Percentiles rank a stretch among this genome's conserved stretches.
phyloP scores from a whole-genome alignment of 1,140 invertebrate species.

The Samia ricini region DNA sequence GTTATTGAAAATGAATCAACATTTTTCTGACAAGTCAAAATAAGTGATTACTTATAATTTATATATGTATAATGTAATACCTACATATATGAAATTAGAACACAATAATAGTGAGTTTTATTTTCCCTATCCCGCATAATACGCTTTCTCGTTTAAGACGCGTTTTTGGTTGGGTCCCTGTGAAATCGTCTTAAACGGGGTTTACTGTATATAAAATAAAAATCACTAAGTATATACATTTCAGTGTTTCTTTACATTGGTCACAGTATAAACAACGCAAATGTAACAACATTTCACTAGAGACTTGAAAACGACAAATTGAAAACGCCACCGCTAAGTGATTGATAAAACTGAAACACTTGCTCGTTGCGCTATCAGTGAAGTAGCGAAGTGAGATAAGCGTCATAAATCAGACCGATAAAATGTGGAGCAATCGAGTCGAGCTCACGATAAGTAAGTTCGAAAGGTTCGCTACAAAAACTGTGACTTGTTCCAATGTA shows the following conservation, averaged over 20 bases:
- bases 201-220: not conserved
- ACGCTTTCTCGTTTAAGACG: too few relatives aligned
- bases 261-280: not conserved
- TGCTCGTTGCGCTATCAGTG: conserved; percentile 34
- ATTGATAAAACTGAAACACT: conserved; percentile 41
- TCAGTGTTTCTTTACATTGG: not conserved
- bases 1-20: too few relatives aligned
- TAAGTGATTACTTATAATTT: too few relatives aligned
- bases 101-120: too few relatives aligned
- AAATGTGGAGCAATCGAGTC: conserved; percentile 15
- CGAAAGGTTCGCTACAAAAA: not conserved
- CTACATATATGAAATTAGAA: too few relatives aligned
- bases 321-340: conserved; percentile 34
- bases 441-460: not conserved
- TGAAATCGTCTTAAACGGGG: too few relatives aligned
- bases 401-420: conserved; percentile 43
- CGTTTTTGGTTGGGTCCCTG: too few relatives aligned
- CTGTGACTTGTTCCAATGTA: not conserved
- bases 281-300: not conserved
- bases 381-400: conserved; percentile 29
- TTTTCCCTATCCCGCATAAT: too few relatives aligned
- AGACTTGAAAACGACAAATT: conserved; percentile 33
- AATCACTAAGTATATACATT: not conserved
- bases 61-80: too few relatives aligned
- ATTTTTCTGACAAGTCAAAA: too few relatives aligned